A percentile compares a stretch with the other conserved stretches of the same genome.
phyloP scores from a whole-genome alignment of 2,888 invertebrate genomes.

The Dynastes grantii region DNA sequence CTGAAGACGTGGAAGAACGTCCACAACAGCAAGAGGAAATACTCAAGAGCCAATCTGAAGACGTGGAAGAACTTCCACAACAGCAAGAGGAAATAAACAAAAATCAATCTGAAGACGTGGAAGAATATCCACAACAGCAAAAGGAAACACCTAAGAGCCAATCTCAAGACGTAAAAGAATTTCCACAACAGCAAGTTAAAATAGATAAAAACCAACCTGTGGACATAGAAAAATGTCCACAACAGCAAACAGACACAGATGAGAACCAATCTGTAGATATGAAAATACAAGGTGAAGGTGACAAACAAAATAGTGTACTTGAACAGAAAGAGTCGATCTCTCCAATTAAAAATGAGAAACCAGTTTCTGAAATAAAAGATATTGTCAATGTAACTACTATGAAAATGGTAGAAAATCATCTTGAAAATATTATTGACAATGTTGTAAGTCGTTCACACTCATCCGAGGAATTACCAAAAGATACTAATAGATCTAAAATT shows the following conservation, averaged over 20 bases:
- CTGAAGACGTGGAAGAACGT: too few relatives aligned
- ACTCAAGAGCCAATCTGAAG: not conserved
- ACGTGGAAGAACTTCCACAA: too few relatives aligned
- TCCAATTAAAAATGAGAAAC: not conserved
- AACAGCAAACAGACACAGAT: not conserved
- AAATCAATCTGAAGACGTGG: too few relatives aligned
- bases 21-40: not conserved
- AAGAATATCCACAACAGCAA: too few relatives aligned
- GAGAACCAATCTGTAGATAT: not conserved
- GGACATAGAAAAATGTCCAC: too few relatives aligned
- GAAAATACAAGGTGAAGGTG: too few relatives aligned
- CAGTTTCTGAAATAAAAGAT: not conserved
- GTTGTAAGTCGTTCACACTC: conserved; percentile 6
- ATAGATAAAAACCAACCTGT: too few relatives aligned
- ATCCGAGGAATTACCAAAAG: not conserved
- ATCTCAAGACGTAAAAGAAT: too few relatives aligned
- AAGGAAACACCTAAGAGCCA: not conserved
- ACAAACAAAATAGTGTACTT: too few relatives aligned
- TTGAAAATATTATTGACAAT: conserved; percentile 13
- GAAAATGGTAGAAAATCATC: conserved; percentile 2
- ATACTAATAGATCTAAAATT: not conserved
- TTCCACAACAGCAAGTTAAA: too few relatives aligned
- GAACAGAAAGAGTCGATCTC: too few relatives aligned
- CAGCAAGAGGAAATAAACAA: too few relatives aligned
- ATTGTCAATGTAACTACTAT: not conserved